Base-by-base conservation (phyloP, 2,113 vertebrate genomes). In the Syngnathus scovelli region DNA sequence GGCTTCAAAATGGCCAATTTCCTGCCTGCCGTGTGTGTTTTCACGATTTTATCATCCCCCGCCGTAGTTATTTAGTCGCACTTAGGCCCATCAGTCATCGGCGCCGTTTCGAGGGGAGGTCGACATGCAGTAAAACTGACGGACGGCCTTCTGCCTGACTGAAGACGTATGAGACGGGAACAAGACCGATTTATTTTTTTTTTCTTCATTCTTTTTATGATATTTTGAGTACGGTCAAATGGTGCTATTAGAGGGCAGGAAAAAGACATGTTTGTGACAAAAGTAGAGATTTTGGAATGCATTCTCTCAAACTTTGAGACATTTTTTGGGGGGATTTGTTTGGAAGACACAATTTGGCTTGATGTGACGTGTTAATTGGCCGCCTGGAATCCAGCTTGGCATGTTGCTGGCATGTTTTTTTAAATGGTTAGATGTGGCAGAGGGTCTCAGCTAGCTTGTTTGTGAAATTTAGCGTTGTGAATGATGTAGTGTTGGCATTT, bases 81-180 rank as follows among this genome's bases (percentile, higher is more conserved):
- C 81, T 84, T 79, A 64, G 73, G 70, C 58, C 86, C 85, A 90
- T 92, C 87, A 75, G 73, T 92, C 90, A 90, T 85, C 58, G 64
- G 65, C 37, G 79, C 68, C 56, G 86, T 73, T 67, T 66, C 68
- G 81, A 85, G 76, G 73, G 83, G 84, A 87, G 85, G 86, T 85
- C 81, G 68, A 75, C 79, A 81, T 82, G 89, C 89, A 85, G 86
- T 91, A 89, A 91, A 91, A 89, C 73, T 91, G 89, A 91, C 62
- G 75, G 86, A 91, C 82, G 83, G 83, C 79, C 78, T 88, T 87
- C 82, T 49, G 80, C 87, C 85, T 87, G 86, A 84, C 78, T 89
- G 85, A 81, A 85, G 87, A 91, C 77, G 72, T 85, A 90, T 76
- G 85, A 89, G 77, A 69, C 77, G 1, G 23, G 39, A 74, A 71